Conservation (phyloP, 2,797 vertebrate species). For the Sebastes reedi region DNA sequence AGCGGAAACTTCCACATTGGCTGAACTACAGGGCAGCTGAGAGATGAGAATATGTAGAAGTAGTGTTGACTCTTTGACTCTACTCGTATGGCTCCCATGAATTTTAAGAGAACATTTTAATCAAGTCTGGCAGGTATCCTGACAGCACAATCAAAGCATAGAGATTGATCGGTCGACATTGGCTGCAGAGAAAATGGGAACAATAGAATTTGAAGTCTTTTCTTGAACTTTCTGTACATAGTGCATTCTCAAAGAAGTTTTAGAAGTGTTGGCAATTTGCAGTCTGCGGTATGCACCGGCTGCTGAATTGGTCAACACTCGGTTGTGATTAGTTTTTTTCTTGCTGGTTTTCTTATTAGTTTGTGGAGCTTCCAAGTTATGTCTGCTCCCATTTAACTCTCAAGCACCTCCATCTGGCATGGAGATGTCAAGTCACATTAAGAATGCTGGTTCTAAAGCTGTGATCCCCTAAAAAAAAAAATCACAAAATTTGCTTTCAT, state of each 20-base stretch:
- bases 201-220: neutral
- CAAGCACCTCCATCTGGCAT: slow-evolving; percentile 20
- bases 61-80: neutral
- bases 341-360: neutral
- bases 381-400: slow-evolving; percentile 13
- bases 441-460: neutral
- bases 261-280: neutral
- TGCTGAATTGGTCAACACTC: neutral
- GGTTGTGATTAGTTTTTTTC: neutral
- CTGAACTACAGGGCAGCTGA: neutral
- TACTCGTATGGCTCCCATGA: neutral
- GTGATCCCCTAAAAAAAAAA: neutral
- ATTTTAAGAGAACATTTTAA: slow-evolving; percentile 1
- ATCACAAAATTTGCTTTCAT: neutral
- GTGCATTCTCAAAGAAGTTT: neutral
- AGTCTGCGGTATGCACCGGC: neutral
- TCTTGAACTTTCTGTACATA: neutral
- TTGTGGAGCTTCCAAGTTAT: slow-evolving; percentile 1
- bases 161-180: neutral
- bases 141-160: neutral
- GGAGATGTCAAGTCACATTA: neutral
- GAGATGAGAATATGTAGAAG: neutral
- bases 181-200: neutral
- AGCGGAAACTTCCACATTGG: neutral
- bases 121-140: neutral